Conservation (phyloP, 2,113 vertebrate species). For the Amphilophus citrinellus region DNA sequence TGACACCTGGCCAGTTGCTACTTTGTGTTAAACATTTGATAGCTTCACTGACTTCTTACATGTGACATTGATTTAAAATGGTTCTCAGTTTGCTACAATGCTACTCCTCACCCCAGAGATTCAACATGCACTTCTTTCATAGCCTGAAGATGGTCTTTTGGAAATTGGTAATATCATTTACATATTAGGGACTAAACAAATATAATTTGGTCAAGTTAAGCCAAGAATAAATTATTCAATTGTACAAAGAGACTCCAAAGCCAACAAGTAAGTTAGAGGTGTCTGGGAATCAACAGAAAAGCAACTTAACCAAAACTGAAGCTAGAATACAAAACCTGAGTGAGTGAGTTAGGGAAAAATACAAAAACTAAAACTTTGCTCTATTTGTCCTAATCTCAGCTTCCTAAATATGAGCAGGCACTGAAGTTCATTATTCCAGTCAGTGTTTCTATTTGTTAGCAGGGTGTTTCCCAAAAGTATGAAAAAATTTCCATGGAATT, state of each 20-base stretch:
- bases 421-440: background rate
- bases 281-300: background rate
- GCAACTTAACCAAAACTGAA: background rate
- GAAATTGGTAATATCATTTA: background rate
- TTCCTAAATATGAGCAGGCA: background rate
- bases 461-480: background rate
- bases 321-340: background rate
- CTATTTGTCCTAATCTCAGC: background rate
- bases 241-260: background rate
- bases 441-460: background rate
- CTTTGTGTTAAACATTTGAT: constrained; percentile 13
- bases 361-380: background rate
- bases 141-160: background rate
- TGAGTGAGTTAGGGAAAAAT: background rate
- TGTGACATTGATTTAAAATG: background rate
- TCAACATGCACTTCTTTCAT: background rate
- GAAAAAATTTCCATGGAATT: constrained; percentile 4
- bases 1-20: constrained; percentile 10
- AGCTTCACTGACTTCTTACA: constrained; percentile 12
- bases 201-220: constrained; percentile 1
- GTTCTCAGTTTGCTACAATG: background rate
- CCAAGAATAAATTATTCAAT: background rate
- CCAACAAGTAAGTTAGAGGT: background rate
- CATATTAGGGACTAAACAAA: constrained; percentile 1
- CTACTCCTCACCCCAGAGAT: background rate